phyloP scores from a whole-genome alignment of 2,888 invertebrate species.

The Chrysina gloriosa region DNA sequence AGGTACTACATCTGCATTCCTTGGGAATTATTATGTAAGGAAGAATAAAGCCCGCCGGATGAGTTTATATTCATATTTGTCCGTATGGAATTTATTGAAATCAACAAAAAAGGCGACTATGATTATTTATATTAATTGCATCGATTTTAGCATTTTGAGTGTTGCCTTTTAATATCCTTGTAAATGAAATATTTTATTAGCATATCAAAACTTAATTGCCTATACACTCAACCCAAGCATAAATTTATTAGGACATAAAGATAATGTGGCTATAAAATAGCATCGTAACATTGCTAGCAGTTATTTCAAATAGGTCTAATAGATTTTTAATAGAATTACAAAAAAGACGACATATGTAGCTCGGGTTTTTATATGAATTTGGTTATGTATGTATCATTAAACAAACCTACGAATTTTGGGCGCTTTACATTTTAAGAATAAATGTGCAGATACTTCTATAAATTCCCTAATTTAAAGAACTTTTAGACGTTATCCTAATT shows the following conservation, averaged over 20 bases:
- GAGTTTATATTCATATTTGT: too few species aligned
- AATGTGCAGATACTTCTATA: not conserved
- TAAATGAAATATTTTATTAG: slow-evolving; percentile 50
- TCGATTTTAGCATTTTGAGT: slow-evolving; percentile 27
- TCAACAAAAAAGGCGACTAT: slow-evolving; percentile 11
- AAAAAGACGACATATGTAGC: slow-evolving; percentile 36
- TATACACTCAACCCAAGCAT: slow-evolving; percentile 50
- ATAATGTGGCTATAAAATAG: slow-evolving; percentile 51
- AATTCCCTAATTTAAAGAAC: not conserved
- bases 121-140: slow-evolving; percentile 34
- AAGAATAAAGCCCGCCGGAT: too few species aligned
- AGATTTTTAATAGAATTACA: slow-evolving; percentile 48
- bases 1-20: too few species aligned
- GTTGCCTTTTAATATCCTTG: slow-evolving; percentile 38
- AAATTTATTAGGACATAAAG: slow-evolving; percentile 54
- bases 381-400: not conserved
- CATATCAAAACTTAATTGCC: slow-evolving; percentile 55
- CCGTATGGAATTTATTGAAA: too few species aligned
- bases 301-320: slow-evolving; percentile 53
- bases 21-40: too few species aligned
- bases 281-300: slow-evolving; percentile 48
- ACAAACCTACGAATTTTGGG: too few species aligned
- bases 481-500: too few species aligned
- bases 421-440: too few species aligned
- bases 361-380: not conserved